Conservation (phyloP, 2,888 invertebrate genomes). For the Diploptera punctata region DNA sequence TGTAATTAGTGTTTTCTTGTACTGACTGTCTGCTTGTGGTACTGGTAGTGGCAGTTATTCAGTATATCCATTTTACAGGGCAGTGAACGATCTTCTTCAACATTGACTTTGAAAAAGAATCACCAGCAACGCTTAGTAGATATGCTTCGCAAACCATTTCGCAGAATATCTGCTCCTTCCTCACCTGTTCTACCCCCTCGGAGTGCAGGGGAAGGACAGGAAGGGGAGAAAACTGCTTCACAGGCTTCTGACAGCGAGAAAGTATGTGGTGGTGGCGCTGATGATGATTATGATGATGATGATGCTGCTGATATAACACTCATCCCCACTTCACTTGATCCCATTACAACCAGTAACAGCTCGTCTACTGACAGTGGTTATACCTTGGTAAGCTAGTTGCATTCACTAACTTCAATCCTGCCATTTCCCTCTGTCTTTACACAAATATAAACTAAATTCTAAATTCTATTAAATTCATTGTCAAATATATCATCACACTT, state of each 20-base stretch:
- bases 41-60: not conserved
- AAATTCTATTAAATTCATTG: no score
- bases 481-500: no score
- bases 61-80: slow-evolving; percentile 40
- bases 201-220: slow-evolving; percentile 30
- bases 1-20: not conserved
- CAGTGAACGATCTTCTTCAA: slow-evolving; percentile 48
- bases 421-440: no score
- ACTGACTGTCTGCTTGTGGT: not conserved
- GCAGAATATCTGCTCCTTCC: slow-evolving; percentile 70
- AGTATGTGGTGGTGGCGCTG: slow-evolving; percentile 35
- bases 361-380: slow-evolving; percentile 31
- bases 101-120: slow-evolving; percentile 61
- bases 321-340: slow-evolving; percentile 13
- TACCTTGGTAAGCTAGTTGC: slow-evolving; percentile 25
- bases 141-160: slow-evolving; percentile 70
- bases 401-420: not conserved
- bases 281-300: slow-evolving; percentile 11
- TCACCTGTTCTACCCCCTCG: slow-evolving; percentile 58
- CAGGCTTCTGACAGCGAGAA: slow-evolving; percentile 31
- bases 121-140: slow-evolving; percentile 67
- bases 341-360: slow-evolving; percentile 20
- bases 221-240: slow-evolving; percentile 9
- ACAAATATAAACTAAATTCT: no score
- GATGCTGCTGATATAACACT: slow-evolving; percentile 32